Percentiles rank a stretch among this genome's conserved stretches.
These are phyloP conservation scores for Percina caprodes DNA, from an alignment of 2,113 vertebrate species.

Conservation along the genomic window DNA sequence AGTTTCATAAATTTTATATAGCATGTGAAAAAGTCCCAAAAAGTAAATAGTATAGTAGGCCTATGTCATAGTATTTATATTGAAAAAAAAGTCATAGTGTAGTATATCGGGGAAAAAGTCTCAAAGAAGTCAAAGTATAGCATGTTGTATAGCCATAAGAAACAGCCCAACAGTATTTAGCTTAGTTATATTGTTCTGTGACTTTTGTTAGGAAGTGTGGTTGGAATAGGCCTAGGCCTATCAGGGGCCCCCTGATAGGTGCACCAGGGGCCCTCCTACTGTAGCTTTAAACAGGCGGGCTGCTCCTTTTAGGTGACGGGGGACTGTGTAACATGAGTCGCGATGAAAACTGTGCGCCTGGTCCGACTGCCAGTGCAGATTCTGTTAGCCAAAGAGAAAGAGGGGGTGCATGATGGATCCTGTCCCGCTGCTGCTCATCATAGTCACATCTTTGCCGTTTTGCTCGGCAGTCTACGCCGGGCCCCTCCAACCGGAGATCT, in stretches of 20 bases:
- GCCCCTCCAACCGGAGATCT: conserved; percentile 94
- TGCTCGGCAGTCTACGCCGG: conserved; percentile 86
- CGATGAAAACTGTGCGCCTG: conserved; percentile 61
- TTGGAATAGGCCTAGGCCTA: background rate
- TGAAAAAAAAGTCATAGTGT: too few species aligned
- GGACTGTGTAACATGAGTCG: conserved; percentile 75
- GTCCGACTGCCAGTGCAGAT: conserved; percentile 63
- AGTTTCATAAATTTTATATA: too few species aligned
- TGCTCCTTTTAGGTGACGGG: conserved; percentile 70
- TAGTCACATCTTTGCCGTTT: conserved; percentile 66
- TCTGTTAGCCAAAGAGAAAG: conserved; percentile 47
- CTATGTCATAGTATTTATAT: too few species aligned
- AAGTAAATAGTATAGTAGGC: too few species aligned
- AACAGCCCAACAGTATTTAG: background rate
- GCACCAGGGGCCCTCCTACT: conserved; percentile 50
- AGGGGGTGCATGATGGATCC: conserved; percentile 73
- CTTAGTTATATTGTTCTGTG: background rate
- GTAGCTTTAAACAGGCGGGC: conserved; percentile 32
- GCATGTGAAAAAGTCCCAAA: too few species aligned
- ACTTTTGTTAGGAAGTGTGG: conserved; percentile 4
- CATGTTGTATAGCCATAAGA: too few species aligned
- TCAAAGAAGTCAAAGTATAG: too few species aligned
- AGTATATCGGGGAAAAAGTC: too few species aligned
- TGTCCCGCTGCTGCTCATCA: conserved; percentile 69
- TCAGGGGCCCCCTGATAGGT: too few species aligned